phyloP scores from a whole-genome alignment of 2,113 vertebrate species.

The Callospermophilus lateralis region DNA sequence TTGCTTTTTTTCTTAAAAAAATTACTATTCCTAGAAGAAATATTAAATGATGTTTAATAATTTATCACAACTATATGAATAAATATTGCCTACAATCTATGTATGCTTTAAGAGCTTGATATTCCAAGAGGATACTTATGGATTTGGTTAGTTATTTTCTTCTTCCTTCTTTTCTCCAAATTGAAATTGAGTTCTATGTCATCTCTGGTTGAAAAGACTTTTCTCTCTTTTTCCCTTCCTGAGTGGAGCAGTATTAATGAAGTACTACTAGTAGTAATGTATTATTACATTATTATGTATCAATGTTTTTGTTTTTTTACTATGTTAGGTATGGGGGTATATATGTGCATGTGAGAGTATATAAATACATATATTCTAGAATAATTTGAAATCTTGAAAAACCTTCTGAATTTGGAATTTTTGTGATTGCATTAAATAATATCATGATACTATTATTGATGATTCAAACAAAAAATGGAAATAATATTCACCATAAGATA shows the following conservation, averaged over 20 bases:
- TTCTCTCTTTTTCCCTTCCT: constrained; percentile 74
- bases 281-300: too few species aligned
- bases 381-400: not conserved
- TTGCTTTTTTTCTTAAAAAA: not conserved
- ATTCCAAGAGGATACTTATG: constrained; percentile 43
- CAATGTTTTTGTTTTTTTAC: too few species aligned
- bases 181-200: constrained; percentile 82
- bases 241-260: constrained; percentile 79
- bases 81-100: not conserved
- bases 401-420: not conserved
- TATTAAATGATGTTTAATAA: not conserved
- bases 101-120: not conserved
- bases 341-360: not conserved
- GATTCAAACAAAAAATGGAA: not conserved
- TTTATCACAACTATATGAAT: not conserved
- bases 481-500: not conserved
- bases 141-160: constrained; percentile 75
- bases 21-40: not conserved
- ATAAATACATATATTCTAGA: not conserved
- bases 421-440: not conserved
- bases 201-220: constrained; percentile 78
- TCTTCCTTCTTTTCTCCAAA: constrained; percentile 74
- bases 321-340: not conserved
- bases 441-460: not conserved
- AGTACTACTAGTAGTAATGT: not conserved